Evolutionary conservation across 2,888 invertebrate species (phyloP).

Genomic region (Thereva nobilitata): DNA sequence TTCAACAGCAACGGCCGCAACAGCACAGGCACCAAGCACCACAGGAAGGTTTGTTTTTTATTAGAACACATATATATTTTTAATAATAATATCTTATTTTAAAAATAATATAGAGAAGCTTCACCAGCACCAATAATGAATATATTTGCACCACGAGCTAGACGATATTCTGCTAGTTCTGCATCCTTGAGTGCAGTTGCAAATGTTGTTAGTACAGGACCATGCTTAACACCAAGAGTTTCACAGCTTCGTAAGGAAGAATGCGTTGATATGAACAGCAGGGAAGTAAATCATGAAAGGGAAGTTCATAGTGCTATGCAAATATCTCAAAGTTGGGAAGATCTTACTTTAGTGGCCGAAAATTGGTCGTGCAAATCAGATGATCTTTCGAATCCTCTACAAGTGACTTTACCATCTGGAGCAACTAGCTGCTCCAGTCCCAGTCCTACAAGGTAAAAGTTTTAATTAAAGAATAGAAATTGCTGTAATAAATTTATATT

Average conservation of each 20-base stretch:
- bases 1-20: constrained; percentile 65
- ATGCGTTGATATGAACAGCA: constrained; percentile 78
- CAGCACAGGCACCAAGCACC: constrained; percentile 58
- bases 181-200: constrained; percentile 65
- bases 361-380: constrained; percentile 65
- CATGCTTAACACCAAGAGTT: constrained; percentile 80
- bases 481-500: constrained; percentile 53
- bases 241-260: constrained; percentile 87
- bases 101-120: constrained; percentile 63
- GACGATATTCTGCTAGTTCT: constrained; percentile 89
- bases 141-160: constrained; percentile 70
- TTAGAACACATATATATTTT: background rate
- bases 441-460: constrained; percentile 62
- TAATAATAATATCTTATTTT: background rate
- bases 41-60: constrained; percentile 65
- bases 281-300: constrained; percentile 90
- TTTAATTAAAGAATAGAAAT: background rate
- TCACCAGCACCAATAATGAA: constrained; percentile 73
- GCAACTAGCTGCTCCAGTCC: constrained; percentile 63
- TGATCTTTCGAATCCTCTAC: constrained; percentile 57
- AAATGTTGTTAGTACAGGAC: constrained; percentile 58
- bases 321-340: constrained; percentile 94
- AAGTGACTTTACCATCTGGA: constrained; percentile 59
- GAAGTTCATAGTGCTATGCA: constrained; percentile 90
- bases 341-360: constrained; percentile 74